phyloP scores from a whole-genome alignment of 1,140 invertebrate species.

The Octopus bimaculoides region DNA sequence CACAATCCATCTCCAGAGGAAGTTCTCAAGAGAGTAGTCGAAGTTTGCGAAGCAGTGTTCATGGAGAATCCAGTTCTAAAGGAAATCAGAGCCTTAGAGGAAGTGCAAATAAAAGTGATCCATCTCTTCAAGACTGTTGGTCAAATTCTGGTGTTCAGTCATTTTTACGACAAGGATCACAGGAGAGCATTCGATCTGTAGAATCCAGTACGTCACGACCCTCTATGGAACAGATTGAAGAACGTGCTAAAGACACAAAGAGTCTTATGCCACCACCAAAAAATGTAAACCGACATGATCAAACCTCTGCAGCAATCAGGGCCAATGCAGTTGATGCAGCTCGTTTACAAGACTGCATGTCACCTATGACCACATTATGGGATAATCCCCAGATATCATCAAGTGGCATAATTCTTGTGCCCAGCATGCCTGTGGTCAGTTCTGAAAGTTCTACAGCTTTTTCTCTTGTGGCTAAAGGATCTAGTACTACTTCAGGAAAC shows the following conservation, averaged over 20 bases:
- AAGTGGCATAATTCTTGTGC: not conserved
- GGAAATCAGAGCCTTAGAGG: not conserved
- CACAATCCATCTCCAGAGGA: not conserved
- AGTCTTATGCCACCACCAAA: not conserved
- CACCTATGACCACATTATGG: not conserved
- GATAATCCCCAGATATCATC: constrained; percentile 2
- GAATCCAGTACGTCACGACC: not conserved
- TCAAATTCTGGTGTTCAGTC: no score
- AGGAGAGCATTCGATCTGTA: not conserved
- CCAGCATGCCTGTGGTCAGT: not conserved
- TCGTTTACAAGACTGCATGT: not conserved
- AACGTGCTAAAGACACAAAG: not conserved
- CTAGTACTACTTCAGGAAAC: not conserved
- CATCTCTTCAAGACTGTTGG: not conserved
- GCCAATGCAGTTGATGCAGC: not conserved
- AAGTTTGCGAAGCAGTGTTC: not conserved
- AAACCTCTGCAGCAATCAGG: constrained; percentile 4
- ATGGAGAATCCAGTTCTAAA: not conserved
- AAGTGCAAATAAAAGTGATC: not conserved
- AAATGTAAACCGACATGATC: not conserved
- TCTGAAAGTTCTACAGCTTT: no score
- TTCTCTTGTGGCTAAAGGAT: not conserved
- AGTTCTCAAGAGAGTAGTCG: not conserved
- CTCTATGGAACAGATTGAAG: not conserved
- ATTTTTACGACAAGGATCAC: not conserved